Conservation (phyloP, 2,797 vertebrate species). For the Galago senegalensis region DNA sequence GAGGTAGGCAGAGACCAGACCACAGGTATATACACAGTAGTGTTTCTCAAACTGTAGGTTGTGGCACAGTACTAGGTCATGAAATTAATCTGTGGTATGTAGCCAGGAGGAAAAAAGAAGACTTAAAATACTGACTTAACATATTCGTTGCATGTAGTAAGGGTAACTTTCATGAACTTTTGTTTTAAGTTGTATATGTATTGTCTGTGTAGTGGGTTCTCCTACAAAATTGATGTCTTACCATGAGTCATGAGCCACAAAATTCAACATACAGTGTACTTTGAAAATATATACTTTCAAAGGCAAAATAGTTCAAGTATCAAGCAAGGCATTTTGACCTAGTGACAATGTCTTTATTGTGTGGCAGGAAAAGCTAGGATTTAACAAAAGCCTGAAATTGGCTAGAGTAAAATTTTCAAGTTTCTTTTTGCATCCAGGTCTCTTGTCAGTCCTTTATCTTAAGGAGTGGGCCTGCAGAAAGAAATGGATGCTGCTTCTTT, state of each 20-base stretch:
- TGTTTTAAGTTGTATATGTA: neutral
- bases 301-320: conserved; percentile 5
- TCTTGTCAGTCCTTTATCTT: neutral
- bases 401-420: neutral
- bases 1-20: neutral
- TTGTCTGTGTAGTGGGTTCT: neutral
- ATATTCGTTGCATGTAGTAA: neutral
- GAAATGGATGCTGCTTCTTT: neutral
- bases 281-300: neutral
- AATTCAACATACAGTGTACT: neutral
- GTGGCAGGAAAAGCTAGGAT: neutral
- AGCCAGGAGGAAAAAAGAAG: neutral
- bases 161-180: neutral
- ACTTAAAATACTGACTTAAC: neutral
- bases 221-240: conserved; percentile 8
- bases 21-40: fast-evolving
- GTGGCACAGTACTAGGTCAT: neutral
- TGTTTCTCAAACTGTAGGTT: neutral
- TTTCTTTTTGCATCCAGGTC: neutral
- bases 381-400: neutral
- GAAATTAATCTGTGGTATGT: neutral
- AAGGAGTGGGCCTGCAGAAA: neutral
- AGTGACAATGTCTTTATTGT: neutral
- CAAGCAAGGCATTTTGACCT: neutral
- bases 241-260: neutral